These are phyloP conservation scores for Hafferia zeledoni DNA, from an alignment of 2,797 vertebrate genomes.

Conservation along the genomic window DNA sequence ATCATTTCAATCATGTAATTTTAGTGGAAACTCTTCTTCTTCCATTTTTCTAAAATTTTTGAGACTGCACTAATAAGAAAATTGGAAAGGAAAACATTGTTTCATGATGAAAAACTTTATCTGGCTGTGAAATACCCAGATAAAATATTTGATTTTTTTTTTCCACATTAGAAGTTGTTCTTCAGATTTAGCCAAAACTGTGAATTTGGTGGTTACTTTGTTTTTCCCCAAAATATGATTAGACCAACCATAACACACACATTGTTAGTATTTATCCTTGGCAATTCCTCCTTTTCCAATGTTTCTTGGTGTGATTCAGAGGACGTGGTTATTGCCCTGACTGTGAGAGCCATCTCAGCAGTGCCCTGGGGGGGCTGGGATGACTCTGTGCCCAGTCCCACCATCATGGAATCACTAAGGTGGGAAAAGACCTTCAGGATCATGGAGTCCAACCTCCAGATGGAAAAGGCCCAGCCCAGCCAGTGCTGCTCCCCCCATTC, in stretches of 20 bases:
- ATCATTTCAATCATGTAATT: rapidly evolving
- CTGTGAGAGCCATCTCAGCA: neutral
- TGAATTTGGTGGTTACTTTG: neutral
- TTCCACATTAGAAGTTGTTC: rapidly evolving
- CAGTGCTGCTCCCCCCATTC: neutral
- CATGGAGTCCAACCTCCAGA: rapidly evolving
- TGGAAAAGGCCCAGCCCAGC: neutral
- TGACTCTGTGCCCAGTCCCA: neutral
- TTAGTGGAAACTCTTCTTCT: neutral
- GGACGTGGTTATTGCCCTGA: too few relatives aligned
- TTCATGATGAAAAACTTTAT: neutral
- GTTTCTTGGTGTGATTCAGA: neutral
- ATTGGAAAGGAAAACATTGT: neutral
- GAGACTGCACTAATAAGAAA: neutral
- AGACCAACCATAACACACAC: neutral
- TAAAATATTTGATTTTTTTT: rapidly evolving
- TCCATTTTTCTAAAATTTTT: neutral
- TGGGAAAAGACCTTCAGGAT: neutral
- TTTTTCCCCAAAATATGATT: rapidly evolving
- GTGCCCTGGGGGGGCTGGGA: neutral
- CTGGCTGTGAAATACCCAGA: neutral
- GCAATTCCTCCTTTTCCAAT: neutral
- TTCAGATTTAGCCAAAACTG: neutral
- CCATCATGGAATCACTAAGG: neutral
- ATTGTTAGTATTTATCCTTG: too few relatives aligned